Evolutionary conservation across 2,888 invertebrate genomes (phyloP), one percentile per base, ranked within the genome.

Genomic region (Aelia acuminata): DNA sequence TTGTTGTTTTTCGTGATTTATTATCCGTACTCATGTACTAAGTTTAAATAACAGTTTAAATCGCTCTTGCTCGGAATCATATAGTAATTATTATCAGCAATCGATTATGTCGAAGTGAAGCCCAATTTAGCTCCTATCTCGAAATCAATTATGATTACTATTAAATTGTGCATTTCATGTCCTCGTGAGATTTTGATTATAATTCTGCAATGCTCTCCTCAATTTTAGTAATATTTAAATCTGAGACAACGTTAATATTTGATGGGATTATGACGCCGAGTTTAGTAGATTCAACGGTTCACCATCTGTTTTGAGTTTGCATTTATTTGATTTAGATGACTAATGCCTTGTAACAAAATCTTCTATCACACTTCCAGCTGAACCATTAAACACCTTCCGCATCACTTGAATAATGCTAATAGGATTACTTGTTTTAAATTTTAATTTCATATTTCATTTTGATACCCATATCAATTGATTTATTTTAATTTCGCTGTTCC

Each of bases 201-300:
- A n/a, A 5, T 20, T 2, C 8, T n/a, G 10, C 8, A n/a, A 53
- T n/a, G 8, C 2, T 0, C 1, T n/a, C n/a, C n/a, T n/a, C 1
- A 53, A 53, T 22, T 53, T 53, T 53, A 53, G n/a, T 4, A 53
- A 53, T 53, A n/a, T n/a, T n/a, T 53, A 20, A 50, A 11, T 11
- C 3, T 3, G 18, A 50, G 10, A 7, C 43, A 43, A 50, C 7
- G 49, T 50, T 50, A 50, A n/a, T 53, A 53, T 53, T n/a, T 5
- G 53, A 22, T n/a, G 53, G n/a, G 20, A 53, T 53, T n/a, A n/a
- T 53, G 4, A n/a, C 20, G 22, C n/a, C 22, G 0, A n/a, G n/a
- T n/a, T n/a, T n/a, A n/a, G n/a, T n/a, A 3, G 3, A 20, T 22
- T 22, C 3, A 22, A 22, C 22, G 20, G 50, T n/a, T 53, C n/a